Conservation (phyloP, 2,888 invertebrate genomes). For the Herminia tarsipennalis region DNA sequence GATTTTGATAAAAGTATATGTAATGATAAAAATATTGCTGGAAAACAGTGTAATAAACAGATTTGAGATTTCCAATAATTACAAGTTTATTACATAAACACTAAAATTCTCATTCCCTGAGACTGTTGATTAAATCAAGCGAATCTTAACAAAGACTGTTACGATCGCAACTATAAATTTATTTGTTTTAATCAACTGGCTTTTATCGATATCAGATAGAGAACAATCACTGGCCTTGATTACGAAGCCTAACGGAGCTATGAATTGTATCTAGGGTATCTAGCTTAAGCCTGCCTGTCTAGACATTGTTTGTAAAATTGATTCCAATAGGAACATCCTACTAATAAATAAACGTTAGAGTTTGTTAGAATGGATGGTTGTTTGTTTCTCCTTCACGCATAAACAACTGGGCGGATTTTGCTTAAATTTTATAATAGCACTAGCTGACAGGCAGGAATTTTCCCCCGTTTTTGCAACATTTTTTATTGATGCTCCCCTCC, state of each 20-base stretch:
- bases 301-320: constrained; percentile 2
- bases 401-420: no score
- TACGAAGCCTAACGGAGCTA: constrained; percentile 12
- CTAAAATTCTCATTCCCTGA: neutral
- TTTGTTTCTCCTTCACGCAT: no score
- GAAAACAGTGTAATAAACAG: no score
- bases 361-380: no score
- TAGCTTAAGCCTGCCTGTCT: neutral
- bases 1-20: no score
- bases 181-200: constrained; percentile 18
- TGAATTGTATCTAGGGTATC: constrained; percentile 3
- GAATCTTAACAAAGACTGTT: neutral
- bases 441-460: no score
- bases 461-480: no score
- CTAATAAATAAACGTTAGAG: no score
- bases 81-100: neutral
- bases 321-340: no score
- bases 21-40: no score
- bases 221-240: constrained; percentile 19
- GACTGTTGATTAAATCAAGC: neutral
- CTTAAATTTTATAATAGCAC: no score
- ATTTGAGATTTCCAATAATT: neutral
- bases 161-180: constrained; percentile 7
- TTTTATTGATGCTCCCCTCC: no score
- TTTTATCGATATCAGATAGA: constrained; percentile 21